phyloP scores from a whole-genome alignment of 2,113 vertebrate genomes.

The Anhinga anhinga region DNA sequence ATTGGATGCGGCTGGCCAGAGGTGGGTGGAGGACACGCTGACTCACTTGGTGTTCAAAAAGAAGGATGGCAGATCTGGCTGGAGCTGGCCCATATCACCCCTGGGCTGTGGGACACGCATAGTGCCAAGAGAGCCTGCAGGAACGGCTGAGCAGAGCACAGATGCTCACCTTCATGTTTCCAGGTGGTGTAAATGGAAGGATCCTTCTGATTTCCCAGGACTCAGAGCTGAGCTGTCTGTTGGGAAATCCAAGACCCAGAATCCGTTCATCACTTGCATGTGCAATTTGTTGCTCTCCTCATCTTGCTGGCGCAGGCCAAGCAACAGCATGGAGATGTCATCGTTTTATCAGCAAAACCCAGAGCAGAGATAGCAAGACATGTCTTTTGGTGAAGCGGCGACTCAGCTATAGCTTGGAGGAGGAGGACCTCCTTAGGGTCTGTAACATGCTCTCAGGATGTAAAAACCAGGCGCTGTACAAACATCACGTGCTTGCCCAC shows the following conservation, averaged over 20 bases:
- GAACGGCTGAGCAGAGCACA: rapidly evolving
- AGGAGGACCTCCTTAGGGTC: not conserved
- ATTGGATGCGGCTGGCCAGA: not conserved
- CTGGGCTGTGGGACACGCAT: rapidly evolving
- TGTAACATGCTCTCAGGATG: not conserved
- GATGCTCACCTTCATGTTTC: not conserved
- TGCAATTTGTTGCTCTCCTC: not conserved
- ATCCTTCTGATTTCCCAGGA: not conserved
- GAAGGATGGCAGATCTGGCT: not conserved
- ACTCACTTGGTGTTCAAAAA: not conserved
- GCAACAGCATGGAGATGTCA: not conserved
- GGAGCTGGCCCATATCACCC: not conserved
- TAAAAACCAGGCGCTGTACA: not conserved
- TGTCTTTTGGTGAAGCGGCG: not conserved
- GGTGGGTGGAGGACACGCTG: not conserved
- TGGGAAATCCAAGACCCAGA: not conserved
- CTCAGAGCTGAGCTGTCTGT: not conserved
- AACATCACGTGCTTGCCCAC: rapidly evolving
- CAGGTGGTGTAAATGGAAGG: not conserved
- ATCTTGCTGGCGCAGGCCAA: not conserved
- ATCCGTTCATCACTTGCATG: not conserved
- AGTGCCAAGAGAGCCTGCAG: not conserved
- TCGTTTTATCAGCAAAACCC: not conserved
- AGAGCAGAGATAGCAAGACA: not conserved
- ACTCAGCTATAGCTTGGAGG: not conserved